Evolutionary conservation across 2,888 invertebrate genomes (phyloP).

Genomic region (Matsumyia berberina): DNA sequence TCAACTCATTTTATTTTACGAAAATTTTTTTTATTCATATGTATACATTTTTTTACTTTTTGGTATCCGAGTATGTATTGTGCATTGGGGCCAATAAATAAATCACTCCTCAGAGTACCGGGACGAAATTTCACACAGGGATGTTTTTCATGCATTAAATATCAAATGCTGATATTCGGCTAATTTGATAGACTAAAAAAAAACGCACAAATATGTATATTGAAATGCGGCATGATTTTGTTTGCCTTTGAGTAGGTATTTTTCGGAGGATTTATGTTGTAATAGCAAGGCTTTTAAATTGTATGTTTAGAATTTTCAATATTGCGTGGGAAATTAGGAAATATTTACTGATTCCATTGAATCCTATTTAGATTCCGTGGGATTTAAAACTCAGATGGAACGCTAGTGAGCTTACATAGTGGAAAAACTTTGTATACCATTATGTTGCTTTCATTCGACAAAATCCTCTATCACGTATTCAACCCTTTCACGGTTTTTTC

Average conservation of each 20-base stretch:
- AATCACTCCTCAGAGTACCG: constrained; percentile 45
- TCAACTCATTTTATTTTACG: constrained; percentile 32
- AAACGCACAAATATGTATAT: neutral
- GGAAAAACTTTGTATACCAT: too few species aligned
- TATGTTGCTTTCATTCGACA: too few species aligned
- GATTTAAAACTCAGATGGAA: too few species aligned
- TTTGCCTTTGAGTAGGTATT: neutral
- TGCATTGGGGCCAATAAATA: constrained; percentile 52
- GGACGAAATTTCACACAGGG: constrained; percentile 20
- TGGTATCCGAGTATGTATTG: neutral
- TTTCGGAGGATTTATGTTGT: neutral
- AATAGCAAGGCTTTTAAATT: too few species aligned
- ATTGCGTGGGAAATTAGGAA: too few species aligned
- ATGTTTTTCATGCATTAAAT: constrained; percentile 36
- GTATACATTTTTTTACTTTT: constrained; percentile 10
- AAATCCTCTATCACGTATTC: too few species aligned
- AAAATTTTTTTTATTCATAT: neutral
- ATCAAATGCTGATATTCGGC: constrained; percentile 37
- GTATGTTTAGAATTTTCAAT: too few species aligned
- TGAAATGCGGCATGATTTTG: neutral
- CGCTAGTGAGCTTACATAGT: too few species aligned
- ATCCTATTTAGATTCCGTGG: too few species aligned
- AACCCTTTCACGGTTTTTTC: too few species aligned
- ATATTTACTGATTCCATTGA: too few species aligned
- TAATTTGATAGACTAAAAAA: constrained; percentile 49